Percentiles rank a stretch among this genome's conserved stretches.
phyloP scores from a whole-genome alignment of 2,797 vertebrate genomes.

The Mallotus villosus region DNA sequence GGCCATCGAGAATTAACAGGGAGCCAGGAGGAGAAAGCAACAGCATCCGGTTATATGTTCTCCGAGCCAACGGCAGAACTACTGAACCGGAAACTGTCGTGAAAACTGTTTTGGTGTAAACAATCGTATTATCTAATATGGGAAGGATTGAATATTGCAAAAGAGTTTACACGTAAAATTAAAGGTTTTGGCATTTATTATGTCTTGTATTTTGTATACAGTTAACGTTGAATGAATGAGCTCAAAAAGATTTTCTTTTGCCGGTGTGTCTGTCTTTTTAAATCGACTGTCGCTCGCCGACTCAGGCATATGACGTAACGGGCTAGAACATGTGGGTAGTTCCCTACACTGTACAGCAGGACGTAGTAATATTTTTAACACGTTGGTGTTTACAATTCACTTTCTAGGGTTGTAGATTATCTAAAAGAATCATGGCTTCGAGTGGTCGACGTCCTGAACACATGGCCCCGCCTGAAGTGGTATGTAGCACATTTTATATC shows the following conservation, averaged over 20 bases:
- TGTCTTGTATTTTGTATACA: neutral
- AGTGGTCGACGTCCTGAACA: conserved; percentile 78
- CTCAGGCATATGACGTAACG: conserved; percentile 49
- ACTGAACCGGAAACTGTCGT: conserved; percentile 49
- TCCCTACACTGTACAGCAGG: too few relatives aligned
- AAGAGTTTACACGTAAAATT: neutral
- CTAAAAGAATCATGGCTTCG: conserved; percentile 63
- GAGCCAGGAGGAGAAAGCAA: conserved; percentile 8
- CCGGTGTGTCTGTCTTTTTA: conserved; percentile 15
- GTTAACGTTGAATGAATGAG: neutral
- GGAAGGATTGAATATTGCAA: neutral
- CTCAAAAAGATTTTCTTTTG: neutral
- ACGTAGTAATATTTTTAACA: conserved; percentile 9
- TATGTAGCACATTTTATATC: conserved; percentile 47
- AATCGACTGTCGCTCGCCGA: conserved; percentile 17
- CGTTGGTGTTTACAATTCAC: neutral
- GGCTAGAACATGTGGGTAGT: neutral
- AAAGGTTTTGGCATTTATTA: too few relatives aligned
- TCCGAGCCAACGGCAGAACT: conserved; percentile 48
- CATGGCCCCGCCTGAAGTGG: conserved; percentile 74
- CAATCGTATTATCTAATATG: conserved; percentile 35
- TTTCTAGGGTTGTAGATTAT: neutral
- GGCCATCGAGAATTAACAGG: neutral
- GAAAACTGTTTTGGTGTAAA: neutral
- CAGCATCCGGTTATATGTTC: conserved; percentile 36